Evolutionary conservation across 1,140 invertebrate species (phyloP), one percentile per base, ranked within the genome.

Genomic region (Caenorhabditis remanei): DNA sequence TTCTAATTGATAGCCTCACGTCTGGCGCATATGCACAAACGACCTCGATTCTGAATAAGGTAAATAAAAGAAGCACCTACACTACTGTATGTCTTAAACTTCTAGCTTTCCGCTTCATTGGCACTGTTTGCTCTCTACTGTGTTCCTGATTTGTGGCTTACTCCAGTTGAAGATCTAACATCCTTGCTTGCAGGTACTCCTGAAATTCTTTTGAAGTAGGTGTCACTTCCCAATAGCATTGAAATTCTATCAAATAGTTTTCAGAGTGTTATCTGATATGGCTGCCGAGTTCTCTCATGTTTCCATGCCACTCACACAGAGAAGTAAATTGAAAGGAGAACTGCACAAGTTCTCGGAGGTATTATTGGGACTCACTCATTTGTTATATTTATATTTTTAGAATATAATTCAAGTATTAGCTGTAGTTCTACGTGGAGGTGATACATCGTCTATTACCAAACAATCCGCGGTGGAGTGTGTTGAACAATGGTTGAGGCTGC

Each of bases 251-350:
- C 24, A n/a, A 48, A 11, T 2, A 53, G 5, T 46, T 79, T 79
- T 13, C 46, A 79, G 71, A 79, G 71, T 79, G 9, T 46, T 79
- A 24, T 79, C 71, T 19, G 71, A 79, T 79, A 79, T 79, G 46
- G 71, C 71, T 16, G 71, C 46, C 4, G 71, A 79, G n/a, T 79
- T 79, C 40, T 21, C 71, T 48, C 46, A 50, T 50, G 46, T 79
- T 2, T 21, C n/a, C 7, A 79, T 79, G 71, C 71, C 71, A 14
- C 46, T 79, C 4, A 4, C 43, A 48, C 71, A 79, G n/a, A 21
- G 71, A 24, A 79, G n/a, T 3, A 21, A 14, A 24, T 40, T 79
- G 21, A 79, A 79, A n/a, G 11, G 21, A 8, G 46, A n/a, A 24
- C 19, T 79, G 4, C 71, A 79, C 46, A 50, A 50, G 11, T 79